Conservation (phyloP, 2,888 invertebrate genomes). For the Thecophora atra region DNA sequence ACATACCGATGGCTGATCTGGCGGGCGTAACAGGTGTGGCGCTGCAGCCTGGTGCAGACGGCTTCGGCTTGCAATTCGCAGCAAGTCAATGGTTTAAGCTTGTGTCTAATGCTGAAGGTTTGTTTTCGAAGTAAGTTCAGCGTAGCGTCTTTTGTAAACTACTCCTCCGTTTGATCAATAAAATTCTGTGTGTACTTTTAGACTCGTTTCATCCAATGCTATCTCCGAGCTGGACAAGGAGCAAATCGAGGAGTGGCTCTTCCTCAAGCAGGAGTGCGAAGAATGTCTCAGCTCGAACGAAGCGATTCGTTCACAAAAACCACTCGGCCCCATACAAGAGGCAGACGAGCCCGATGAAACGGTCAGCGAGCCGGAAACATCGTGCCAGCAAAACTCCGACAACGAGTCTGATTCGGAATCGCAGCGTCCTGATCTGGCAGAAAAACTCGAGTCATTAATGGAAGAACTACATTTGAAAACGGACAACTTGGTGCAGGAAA, state of each 20-base stretch:
- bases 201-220: conserved; percentile 74
- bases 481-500: conserved; percentile 72
- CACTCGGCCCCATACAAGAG: conserved; percentile 66
- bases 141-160: neutral
- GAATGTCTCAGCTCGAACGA: conserved; percentile 72
- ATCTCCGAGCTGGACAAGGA: conserved; percentile 77
- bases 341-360: conserved; percentile 72
- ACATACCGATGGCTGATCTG: conserved; percentile 46
- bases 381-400: conserved; percentile 63
- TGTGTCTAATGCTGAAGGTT: conserved; percentile 83
- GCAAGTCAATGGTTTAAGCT: conserved; percentile 84
- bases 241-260: conserved; percentile 84
- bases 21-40: conserved; percentile 42
- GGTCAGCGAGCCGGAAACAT: conserved; percentile 71
- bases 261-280: conserved; percentile 86
- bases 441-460: conserved; percentile 78
- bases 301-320: conserved; percentile 57
- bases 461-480: conserved; percentile 77
- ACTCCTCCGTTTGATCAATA: no score
- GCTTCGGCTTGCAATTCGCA: conserved; percentile 82
- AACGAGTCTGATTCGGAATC: conserved; percentile 67
- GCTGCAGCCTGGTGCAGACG: conserved; percentile 43
- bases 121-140: conserved; percentile 71
- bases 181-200: conserved; percentile 37
- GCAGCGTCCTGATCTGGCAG: conserved; percentile 75